Evolutionary conservation across 2,797 vertebrate species (phyloP).

Genomic region (Myripristis murdjan): DNA sequence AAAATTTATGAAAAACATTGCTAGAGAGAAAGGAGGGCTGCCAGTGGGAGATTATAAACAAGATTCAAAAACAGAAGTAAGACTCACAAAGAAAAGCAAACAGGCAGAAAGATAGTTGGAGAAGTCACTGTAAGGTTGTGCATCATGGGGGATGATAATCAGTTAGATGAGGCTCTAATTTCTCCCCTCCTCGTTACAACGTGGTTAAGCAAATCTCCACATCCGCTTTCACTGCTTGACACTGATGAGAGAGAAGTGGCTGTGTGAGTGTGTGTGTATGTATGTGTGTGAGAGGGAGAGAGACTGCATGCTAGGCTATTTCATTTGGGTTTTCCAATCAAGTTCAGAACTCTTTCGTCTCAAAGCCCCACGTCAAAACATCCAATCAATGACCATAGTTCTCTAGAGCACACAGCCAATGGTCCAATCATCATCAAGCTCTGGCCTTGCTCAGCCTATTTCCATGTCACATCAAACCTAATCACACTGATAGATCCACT

Average conservation of each 20-base stretch:
- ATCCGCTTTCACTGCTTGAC: conserved; percentile 62
- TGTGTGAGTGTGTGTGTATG: conserved; percentile 19
- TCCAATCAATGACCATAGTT: conserved; percentile 67
- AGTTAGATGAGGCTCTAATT: conserved; percentile 61
- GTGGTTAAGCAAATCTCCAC: conserved; percentile 65
- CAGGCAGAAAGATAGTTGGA: conserved; percentile 17
- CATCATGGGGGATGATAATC: conserved; percentile 57
- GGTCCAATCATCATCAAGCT: conserved; percentile 60
- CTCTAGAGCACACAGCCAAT: conserved; percentile 51
- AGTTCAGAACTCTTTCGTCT: conserved; percentile 40
- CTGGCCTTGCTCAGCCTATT: conserved; percentile 52
- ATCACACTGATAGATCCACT: conserved; percentile 66
- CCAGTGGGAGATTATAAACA: conserved; percentile 13
- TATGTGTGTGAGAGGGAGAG: conserved; percentile 8
- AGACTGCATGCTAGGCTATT: conserved; percentile 50
- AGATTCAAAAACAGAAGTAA: background rate
- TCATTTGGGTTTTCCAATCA: conserved; percentile 61
- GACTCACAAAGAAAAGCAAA: background rate
- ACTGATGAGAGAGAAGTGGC: conserved; percentile 60
- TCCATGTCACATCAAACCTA: conserved; percentile 62
- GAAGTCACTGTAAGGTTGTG: conserved; percentile 31
- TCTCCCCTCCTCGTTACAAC: conserved; percentile 57
- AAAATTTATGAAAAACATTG: conserved; percentile 13
- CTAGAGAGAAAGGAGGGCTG: background rate
- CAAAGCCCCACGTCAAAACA: conserved; percentile 34